Base-by-base conservation (phyloP, 2,888 invertebrate genomes). In the Lasioglossum malachurum region DNA sequence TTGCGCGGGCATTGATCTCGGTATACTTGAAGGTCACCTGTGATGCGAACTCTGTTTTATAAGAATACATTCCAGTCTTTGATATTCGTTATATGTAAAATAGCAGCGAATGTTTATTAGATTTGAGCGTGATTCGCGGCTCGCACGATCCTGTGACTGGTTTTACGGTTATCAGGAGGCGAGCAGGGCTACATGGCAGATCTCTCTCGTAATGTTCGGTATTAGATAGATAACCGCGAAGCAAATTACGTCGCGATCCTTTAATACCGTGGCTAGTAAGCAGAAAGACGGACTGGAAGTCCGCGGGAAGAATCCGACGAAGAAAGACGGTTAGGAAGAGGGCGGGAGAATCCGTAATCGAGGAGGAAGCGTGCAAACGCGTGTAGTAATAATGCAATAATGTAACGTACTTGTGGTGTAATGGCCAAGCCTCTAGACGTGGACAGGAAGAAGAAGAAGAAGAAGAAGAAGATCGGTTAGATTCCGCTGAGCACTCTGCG, bases 371-470 rank as follows among this genome's bases (percentile, higher is more conserved):
- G 86, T 81, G 80, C 75, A 87, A 81, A 78, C 78, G 75, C 69
- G 73, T 72, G 78, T 77, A 74, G 72, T 78, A 84, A 83, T 86
- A 84, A 81, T 77, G 82, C 82, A 87, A 87, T 82, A 75, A 87
- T 79, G 67, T 72, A 75, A 87, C 60, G 73, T 82, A 76, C 72
- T 75, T 46, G 57, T 31, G 53, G n/a, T 57, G 60, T 80, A 73
- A 78, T 80, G 38, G 41, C 31, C 44, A 69, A 49, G 74, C 74
- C 44, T 23, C 69, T 35, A 35, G 60, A 71, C 75, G 35, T n/a
- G 41, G 44, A 71, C 75, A 60, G 73, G 74, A 60, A 67, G 72
- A 79, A 78, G 69, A 19, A 67, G 64, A 64, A 60, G 60, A 67
- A 31, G 67, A 67, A 49, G 67, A 67, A 49, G 49, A 67, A 76